Evolutionary conservation across 2,797 vertebrate genomes (phyloP).

Genomic region (Bovichtus diacanthus): DNA sequence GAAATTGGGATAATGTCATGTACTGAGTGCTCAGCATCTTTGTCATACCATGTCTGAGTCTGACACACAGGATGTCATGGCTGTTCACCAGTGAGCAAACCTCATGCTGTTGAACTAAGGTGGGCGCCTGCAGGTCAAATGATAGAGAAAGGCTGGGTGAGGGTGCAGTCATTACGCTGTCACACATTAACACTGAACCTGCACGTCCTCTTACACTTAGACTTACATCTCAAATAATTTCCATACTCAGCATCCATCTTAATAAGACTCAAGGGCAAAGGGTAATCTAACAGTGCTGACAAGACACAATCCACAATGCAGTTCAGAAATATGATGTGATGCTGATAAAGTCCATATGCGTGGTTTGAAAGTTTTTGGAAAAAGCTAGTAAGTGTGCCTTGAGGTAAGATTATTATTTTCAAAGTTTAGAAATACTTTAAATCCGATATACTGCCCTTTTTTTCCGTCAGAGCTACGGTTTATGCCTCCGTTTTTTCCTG

Average conservation of each 20-base stretch:
- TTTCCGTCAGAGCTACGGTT: neutral
- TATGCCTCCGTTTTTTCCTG: neutral
- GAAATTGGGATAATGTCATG: constrained; percentile 40
- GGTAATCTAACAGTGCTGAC: constrained; percentile 2
- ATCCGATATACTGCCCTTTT: neutral
- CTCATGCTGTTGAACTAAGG: constrained; percentile 15
- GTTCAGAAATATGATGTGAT: neutral
- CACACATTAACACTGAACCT: constrained; percentile 16
- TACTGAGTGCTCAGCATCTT: constrained; percentile 27
- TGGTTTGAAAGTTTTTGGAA: neutral
- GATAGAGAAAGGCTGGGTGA: neutral
- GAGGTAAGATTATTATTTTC: neutral
- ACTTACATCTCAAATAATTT: constrained; percentile 20
- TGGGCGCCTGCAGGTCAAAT: constrained; percentile 10
- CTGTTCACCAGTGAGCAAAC: constrained; percentile 24
- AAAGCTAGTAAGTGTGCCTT: neutral
- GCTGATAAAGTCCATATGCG: neutral
- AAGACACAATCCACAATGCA: neutral
- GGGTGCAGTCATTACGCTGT: constrained; percentile 13
- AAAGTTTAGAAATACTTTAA: neutral
- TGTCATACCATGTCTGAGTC: constrained; percentile 21
- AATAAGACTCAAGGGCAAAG: constrained; percentile 9
- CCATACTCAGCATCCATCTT: constrained; percentile 14
- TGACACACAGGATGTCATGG: constrained; percentile 13
- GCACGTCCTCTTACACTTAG: constrained; percentile 5